Evolutionary conservation across 2,797 vertebrate genomes (phyloP).

Genomic region (Schizothorax lantsangensis): DNA sequence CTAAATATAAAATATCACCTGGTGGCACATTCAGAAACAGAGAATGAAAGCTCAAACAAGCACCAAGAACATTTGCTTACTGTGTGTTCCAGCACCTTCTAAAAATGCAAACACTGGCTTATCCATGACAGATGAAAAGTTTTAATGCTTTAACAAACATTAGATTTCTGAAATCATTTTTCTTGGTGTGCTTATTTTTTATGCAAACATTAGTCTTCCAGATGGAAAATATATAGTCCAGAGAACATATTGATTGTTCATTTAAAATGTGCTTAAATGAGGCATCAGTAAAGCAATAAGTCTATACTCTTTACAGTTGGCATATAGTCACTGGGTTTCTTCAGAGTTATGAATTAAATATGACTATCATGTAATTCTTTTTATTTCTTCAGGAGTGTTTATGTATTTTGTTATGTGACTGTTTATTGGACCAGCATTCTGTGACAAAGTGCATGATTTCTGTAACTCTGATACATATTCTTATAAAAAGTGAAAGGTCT

Average conservation of each 20-base stretch:
- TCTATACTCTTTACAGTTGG: background rate
- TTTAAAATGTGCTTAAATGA: background rate
- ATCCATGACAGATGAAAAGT: slow-evolving; percentile 1
- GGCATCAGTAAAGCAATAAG: background rate
- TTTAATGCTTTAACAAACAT: slow-evolving; percentile 3
- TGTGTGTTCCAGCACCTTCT: background rate
- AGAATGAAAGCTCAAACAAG: background rate
- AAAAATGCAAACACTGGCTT: slow-evolving; percentile 3
- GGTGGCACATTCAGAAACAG: background rate
- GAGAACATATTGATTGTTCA: background rate
- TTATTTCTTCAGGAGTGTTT: background rate
- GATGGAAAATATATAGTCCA: background rate
- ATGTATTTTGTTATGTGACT: too few species aligned
- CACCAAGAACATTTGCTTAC: background rate
- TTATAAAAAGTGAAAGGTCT: slow-evolving; percentile 28
- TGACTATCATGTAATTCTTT: background rate
- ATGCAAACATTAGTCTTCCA: background rate
- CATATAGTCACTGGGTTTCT: background rate
- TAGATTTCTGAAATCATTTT: background rate
- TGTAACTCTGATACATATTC: slow-evolving; percentile 5
- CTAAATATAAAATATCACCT: background rate
- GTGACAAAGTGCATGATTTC: slow-evolving; percentile 30
- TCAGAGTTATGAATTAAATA: background rate
- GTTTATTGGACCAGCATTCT: background rate
- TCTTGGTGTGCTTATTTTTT: background rate